Evolutionary conservation across 1,140 invertebrate genomes (phyloP), one percentile per base, ranked within the genome.

Genomic region (Macrotrachela quadricornifera): DNA sequence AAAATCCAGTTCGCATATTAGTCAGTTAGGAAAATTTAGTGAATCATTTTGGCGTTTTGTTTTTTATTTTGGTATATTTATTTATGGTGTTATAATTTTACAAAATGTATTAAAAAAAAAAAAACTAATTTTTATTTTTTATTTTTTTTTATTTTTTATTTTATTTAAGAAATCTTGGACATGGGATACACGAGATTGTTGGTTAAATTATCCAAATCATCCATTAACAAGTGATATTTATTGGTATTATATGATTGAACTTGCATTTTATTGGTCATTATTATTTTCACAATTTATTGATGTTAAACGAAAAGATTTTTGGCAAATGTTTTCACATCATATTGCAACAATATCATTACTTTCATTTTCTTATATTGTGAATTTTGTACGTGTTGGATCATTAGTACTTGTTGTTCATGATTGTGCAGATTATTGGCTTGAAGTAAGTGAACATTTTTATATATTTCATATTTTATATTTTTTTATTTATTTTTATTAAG

Each of bases 321-420:
- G 83, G 80, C 85, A 95, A 75, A 95, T 96, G 88, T 88, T 94
- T 65, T 75, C 91, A 46, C 91, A 95, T 71, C 90, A 97, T 64
- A 78, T 90, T 62, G 82, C 84, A 6, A 92, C 90, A 4, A 81
- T 96, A 59, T 62, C 78, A 38, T 74, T 97, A 40, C 78, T 96
- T 71, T 79, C 75, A 45, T 80, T 95, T 62, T 91, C 85, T 30
- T 96, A 87, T 85, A 77, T 87, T 2, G 83, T 83, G 64, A 95
- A 96, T 72, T 75, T 95, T 58, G 80, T 83, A 55, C 76, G 90
- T 39, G 80, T 95, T 47, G 91, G 91, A 6, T 82, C 83, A 0
- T 70, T 96, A 37, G 84, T 95, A 18, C 71, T 97, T 15, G 66
- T 94, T 46, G 73, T 88, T 11, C 92, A 97, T 65, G 92, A 97